Evolutionary conservation across 1,140 invertebrate genomes (phyloP).

Genomic region (Araneus ventricosus): DNA sequence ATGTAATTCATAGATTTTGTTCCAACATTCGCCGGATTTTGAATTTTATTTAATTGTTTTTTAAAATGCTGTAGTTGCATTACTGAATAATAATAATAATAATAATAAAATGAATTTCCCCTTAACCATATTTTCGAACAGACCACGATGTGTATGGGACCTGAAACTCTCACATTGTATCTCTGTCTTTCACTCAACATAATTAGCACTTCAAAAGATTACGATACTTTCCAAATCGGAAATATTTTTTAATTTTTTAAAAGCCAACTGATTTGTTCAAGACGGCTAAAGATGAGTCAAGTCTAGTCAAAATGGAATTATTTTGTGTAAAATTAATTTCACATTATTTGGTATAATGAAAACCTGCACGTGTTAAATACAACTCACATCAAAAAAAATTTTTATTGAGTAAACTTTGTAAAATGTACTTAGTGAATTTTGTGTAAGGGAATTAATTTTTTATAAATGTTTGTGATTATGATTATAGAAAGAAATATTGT

Average conservation of each 20-base stretch:
- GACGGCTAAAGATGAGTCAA: background rate
- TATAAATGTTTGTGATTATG: too few species aligned
- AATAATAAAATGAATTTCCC: too few species aligned
- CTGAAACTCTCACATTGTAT: background rate
- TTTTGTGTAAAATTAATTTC: background rate
- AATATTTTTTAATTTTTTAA: background rate
- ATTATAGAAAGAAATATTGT: too few species aligned
- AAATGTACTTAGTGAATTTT: background rate
- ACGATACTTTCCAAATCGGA: background rate
- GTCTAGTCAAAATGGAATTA: background rate
- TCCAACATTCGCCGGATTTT: too few species aligned
- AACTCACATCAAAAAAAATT: background rate
- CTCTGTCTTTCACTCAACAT: background rate
- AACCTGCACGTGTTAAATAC: background rate
- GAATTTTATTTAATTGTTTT: too few species aligned
- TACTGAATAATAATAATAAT: too few species aligned
- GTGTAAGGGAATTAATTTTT: background rate
- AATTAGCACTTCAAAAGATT: background rate
- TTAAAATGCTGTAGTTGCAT: too few species aligned
- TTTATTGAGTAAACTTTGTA: background rate
- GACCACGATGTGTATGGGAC: background rate
- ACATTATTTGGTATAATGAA: background rate
- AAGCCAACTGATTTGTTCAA: background rate
- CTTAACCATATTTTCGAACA: too few species aligned
- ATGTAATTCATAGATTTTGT: too few species aligned